These are phyloP conservation scores for Noctua janthina DNA, from an alignment of 2,888 invertebrate species.

Conservation along the genomic window DNA sequence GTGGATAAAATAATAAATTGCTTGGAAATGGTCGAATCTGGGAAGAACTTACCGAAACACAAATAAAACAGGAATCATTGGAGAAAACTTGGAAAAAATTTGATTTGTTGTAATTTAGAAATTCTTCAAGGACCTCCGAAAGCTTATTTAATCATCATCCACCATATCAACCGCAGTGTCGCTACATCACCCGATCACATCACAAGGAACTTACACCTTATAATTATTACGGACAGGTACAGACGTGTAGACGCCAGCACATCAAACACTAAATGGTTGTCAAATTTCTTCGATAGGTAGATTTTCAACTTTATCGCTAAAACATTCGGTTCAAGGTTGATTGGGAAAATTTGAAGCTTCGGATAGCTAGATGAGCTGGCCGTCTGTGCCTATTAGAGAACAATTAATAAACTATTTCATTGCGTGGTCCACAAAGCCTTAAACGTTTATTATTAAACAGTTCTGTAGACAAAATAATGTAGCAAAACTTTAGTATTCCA, in stretches of 20 bases:
- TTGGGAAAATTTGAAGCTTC: too few species aligned
- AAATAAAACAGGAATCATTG: neutral
- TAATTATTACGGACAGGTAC: neutral
- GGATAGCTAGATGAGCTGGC: too few species aligned
- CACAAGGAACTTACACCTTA: neutral
- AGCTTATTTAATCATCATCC: neutral
- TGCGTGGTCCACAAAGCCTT: neutral
- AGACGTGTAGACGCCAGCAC: too few species aligned
- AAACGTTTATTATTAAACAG: neutral
- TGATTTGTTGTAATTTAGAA: neutral
- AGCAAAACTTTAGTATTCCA: conserved; percentile 34
- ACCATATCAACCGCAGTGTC: neutral
- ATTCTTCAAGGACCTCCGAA: neutral
- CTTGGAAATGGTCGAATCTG: neutral
- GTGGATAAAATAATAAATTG: conserved; percentile 5
- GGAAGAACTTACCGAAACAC: neutral
- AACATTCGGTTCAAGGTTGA: too few species aligned
- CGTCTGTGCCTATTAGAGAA: neutral
- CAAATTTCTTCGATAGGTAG: too few species aligned
- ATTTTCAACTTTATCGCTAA: too few species aligned
- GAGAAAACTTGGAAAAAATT: neutral
- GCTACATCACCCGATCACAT: neutral
- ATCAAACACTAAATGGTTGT: too few species aligned
- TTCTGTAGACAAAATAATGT: conserved; percentile 27
- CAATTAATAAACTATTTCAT: neutral